Conservation (phyloP, 2,888 invertebrate species). For the Drosophila barbarae region DNA sequence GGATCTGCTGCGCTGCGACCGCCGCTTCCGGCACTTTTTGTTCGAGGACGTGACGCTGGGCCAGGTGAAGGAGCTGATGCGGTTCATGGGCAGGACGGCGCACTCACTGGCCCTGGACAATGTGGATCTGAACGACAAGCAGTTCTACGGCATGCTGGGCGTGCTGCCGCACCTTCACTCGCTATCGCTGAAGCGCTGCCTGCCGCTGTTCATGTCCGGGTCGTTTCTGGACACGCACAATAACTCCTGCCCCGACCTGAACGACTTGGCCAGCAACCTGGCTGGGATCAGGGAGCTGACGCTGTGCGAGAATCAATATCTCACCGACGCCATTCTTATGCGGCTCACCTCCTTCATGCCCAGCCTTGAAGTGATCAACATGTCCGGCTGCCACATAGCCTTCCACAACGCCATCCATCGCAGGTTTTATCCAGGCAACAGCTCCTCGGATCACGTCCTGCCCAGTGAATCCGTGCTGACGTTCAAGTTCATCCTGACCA, state of each 20-base stretch:
- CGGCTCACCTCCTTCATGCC: slow-evolving; percentile 84
- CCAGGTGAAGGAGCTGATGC: slow-evolving; percentile 81
- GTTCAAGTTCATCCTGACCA: slow-evolving; percentile 84
- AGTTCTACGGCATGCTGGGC: slow-evolving; percentile 82
- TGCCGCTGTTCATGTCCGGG: slow-evolving; percentile 88
- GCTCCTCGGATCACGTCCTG: slow-evolving; percentile 34
- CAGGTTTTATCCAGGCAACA: slow-evolving; percentile 83
- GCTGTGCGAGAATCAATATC: slow-evolving; percentile 85
- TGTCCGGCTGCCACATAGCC: slow-evolving; percentile 85
- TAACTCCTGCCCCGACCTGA: slow-evolving; percentile 81
- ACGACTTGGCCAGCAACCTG: slow-evolving; percentile 78
- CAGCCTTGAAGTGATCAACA: slow-evolving; percentile 82
- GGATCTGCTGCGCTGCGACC: slow-evolving; percentile 68
- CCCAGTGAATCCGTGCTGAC: slow-evolving; percentile 87
- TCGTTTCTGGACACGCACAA: slow-evolving; percentile 81
- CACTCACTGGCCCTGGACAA: slow-evolving; percentile 82
- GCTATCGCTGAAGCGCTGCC: slow-evolving; percentile 84
- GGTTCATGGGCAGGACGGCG: slow-evolving; percentile 82
- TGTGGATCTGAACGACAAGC: slow-evolving; percentile 84
- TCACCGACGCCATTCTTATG: slow-evolving; percentile 87
- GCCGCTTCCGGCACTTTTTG: slow-evolving; percentile 70
- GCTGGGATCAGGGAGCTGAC: slow-evolving; percentile 82
- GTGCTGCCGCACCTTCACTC: slow-evolving; percentile 82
- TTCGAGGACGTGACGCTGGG: slow-evolving; percentile 77
- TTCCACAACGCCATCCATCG: slow-evolving; percentile 86